These are phyloP conservation scores for Tonatia bakeri DNA, from an alignment of 2,113 vertebrate genomes.

Conservation along the genomic window DNA sequence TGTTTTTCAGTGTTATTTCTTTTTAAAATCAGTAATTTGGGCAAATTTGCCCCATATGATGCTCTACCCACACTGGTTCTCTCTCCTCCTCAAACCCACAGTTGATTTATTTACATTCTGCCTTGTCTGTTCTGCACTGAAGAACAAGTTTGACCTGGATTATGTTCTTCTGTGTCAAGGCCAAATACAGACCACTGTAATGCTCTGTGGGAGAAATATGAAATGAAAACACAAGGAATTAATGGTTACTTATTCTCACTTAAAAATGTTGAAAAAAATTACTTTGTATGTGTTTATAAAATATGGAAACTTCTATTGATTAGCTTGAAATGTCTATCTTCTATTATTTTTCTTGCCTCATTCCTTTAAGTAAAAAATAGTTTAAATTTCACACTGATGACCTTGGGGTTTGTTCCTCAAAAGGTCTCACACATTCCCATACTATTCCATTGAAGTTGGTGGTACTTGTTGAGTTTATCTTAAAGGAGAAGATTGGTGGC, in stretches of 20 bases:
- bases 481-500: not conserved
- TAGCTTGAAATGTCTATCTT: not conserved
- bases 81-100: conserved; percentile 12
- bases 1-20: conserved; percentile 47
- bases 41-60: conserved; percentile 33
- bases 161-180: conserved; percentile 59
- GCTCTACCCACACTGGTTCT: conserved; percentile 29
- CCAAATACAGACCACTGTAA: conserved; percentile 56
- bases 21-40: conserved; percentile 50
- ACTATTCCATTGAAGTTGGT: not conserved
- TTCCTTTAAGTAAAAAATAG: not conserved
- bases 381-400: not conserved
- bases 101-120: conserved; percentile 61
- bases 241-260: conserved; percentile 39
- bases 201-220: conserved; percentile 40
- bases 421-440: not conserved
- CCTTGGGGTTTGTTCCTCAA: not conserved
- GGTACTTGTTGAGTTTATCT: not conserved
- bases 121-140: not conserved
- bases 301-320: not conserved
- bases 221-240: not conserved
- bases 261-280: conserved; percentile 15
- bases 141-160: conserved; percentile 52
- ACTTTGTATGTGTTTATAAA: not conserved
- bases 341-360: not conserved